Base-by-base conservation (phyloP, 2,888 invertebrate species). In the Calameuta filiformis region DNA sequence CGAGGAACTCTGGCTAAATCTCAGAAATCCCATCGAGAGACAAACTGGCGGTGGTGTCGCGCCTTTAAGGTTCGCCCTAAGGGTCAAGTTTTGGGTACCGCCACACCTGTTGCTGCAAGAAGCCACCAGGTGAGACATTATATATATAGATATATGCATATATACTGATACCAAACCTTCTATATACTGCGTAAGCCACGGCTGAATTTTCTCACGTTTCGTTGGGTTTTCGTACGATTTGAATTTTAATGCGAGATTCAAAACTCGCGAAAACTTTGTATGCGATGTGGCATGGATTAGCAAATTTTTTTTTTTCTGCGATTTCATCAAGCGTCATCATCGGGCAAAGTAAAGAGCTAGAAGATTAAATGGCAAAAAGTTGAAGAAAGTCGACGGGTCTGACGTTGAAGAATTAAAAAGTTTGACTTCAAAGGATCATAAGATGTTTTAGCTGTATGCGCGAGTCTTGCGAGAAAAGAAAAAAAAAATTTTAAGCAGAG, bases 21-120 rank as follows among this genome's bases (percentile, higher is more conserved):
- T 97, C 87, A 93, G 97, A 81, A 98, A 98, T 92, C 95, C 95
- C 75, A 94, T 97, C 83, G 95, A 95, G 88, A 94, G 95, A 79
- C 96, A 96, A 89, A 94, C 95, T 79, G 94, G 94, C 78, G 94
- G 95, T 75, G 95, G 95, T 78, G 92, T 93, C 11, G 92, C 93
- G 69, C 94, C 94, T 15, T 93, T 95, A 80, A 93, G 96, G 75
- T 94, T 96, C 83, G 94, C 95, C 83, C 92, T 96, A 79, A 93
- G 96, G 83, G 96, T 97, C 85, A 98, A 98, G 92, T 98, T 97
- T 93, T 97, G 97, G 96, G 97, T 98, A 73, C 97, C 97, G 3
- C 97, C 97, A 3, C 97, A 97, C 92, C 94, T 95, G 80, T 94
- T 98, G 80, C 94, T 97, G 81, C 97, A 97, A 92, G 97, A 97